Base-by-base conservation (phyloP, 2,113 vertebrate species). In the Spheniscus mendiculus region DNA sequence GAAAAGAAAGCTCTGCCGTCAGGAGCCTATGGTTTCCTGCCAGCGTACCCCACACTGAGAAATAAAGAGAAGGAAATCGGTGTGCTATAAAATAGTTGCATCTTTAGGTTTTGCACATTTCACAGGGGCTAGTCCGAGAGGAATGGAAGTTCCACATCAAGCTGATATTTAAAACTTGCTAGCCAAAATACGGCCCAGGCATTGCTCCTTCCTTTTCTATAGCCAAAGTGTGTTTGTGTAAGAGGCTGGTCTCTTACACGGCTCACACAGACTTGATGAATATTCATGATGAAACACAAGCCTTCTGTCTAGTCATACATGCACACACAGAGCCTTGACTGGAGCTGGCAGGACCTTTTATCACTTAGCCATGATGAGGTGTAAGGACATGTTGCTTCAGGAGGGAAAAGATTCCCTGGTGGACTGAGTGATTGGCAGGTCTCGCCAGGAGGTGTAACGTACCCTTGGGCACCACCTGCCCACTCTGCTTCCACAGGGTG, bases 401-500 rank as follows among this genome's bases (percentile, higher is more conserved):
- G 18, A 81, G 52, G 11, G 15, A 76, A 13, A 50, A 10, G 32
- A 27, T 45, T 45, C n/a, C 11, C 32, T 50, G 29, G 12, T 34
- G 26, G 44, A 20, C 47, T 62, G 26, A 59, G 23, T 12, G 16
- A 70, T 17, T 47, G 3, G 4, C 4, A 65, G 12, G 5, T 47
- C n/a, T 50, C 4, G 0, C 40, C 30, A 62, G 63, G 23, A 55
- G 22, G 15, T 38, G 5, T 26, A 23, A 72, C 0, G 0, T 10
- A 49, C 15, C 12, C 22, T 22, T 1, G 3, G 42, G 66, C 19
- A 63, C 15, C 27, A 10, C 15, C 50, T 90, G 42, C 42, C 42
- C 2, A 1, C 16, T 67, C 27, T 63, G 47, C 40, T 45, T 59
- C 74, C 21, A 50, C 26, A 34, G n/a, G 16, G 32, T 36, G 23